Evolutionary conservation across 1,140 invertebrate genomes (phyloP).

Genomic region (Drosophila azteca): DNA sequence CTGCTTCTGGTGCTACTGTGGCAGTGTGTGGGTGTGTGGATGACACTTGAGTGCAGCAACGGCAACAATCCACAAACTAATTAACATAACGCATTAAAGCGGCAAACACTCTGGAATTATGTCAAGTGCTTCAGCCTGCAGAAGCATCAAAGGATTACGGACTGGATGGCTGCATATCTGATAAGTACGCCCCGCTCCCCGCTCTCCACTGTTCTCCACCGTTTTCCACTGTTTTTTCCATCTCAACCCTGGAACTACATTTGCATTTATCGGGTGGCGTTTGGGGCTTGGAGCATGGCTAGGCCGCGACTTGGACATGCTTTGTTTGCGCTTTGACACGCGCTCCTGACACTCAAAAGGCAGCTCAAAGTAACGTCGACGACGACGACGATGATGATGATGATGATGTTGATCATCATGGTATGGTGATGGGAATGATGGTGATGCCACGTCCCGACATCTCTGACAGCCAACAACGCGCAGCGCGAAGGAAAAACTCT

Average conservation of each 20-base stretch:
- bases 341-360: constrained; percentile 63
- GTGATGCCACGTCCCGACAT: constrained; percentile 16
- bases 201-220: not conserved
- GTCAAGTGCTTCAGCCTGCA: constrained; percentile 63
- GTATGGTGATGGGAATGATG: constrained; percentile 19
- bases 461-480: constrained; percentile 48
- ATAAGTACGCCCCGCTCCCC: constrained; percentile 30
- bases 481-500: constrained; percentile 3
- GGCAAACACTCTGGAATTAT: constrained; percentile 73
- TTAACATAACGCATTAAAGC: constrained; percentile 77
- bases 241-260: constrained; percentile 40
- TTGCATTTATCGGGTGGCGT: constrained; percentile 36
- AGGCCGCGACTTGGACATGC: constrained; percentile 28
- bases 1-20: not conserved
- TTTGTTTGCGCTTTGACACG: constrained; percentile 71
- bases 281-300: constrained; percentile 8
- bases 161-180: constrained; percentile 36
- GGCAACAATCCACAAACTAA: constrained; percentile 67
- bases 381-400: constrained; percentile 9
- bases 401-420: not conserved
- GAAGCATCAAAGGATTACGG: constrained; percentile 69
- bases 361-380: constrained; percentile 57
- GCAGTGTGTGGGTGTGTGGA: constrained; percentile 36
- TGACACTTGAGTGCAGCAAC: constrained; percentile 48
- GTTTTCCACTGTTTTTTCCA: constrained; percentile 15